Base-by-base conservation (phyloP, 2,797 vertebrate species). In the Cygnus olor region DNA sequence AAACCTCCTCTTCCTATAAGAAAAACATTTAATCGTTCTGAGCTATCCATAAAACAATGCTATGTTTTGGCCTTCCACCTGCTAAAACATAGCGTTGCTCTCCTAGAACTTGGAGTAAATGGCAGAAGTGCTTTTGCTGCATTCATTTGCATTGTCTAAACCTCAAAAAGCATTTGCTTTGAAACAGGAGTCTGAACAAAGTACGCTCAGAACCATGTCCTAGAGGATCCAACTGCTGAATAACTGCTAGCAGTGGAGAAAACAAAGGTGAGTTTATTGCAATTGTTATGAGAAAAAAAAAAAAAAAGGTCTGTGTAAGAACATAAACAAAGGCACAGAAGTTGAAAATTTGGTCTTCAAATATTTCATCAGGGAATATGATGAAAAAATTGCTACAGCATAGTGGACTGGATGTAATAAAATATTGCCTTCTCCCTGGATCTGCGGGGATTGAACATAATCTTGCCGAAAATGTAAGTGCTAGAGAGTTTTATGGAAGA, bases 31-130 rank as follows among this genome's bases (percentile, higher is more conserved):
- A 42, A n/a, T 2, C 36, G 32, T 45, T 92, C 28, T 68, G 13
- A 53, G 28, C 30, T 38, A 3, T 2, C 3, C 34, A 45, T 21
- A 47, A 47, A 47, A 47, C 47, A 47, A 47, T 47, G 11, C 21
- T 47, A 47, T 47, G 21, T 47, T 47, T 47, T 47, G 21, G 47
- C 17, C 5, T 71, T 89, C 53, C 57, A 32, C 27, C 15, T 68
- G 25, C 14, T 15, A 42, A 60, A 80, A 15, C 3, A 45, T 0
- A 2, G 0, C 28, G 34, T 27, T 74, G 9, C 4, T 64, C 2
- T 44, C 9, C 19, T 56, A 70, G 36, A 79, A 5, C 53, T 54
- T 47, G 10, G 2, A 86, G 17, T 61, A 86, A 88, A 73, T 10
- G 22, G 12, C 2, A 45, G 44, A 70, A 32, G 4, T 3, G 10